A percentile compares a stretch with the other conserved stretches of the same genome.
Evolutionary conservation across 2,113 vertebrate species (phyloP).

Genomic region (Bos javanicus): DNA sequence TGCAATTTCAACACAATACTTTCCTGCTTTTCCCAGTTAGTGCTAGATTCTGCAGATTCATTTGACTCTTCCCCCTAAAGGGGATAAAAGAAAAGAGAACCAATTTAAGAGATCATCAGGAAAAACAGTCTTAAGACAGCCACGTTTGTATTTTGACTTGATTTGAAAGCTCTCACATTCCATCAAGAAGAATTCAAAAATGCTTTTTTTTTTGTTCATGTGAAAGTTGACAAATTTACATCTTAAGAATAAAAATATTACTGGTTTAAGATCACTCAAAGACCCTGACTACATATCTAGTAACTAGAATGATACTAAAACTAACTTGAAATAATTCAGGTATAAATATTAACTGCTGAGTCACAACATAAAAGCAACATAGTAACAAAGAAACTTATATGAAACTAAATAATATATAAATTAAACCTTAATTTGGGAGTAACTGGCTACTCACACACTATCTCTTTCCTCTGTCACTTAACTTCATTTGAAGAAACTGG

Average conservation of each 20-base stretch:
- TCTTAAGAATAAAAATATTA: not conserved
- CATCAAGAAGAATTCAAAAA: not conserved
- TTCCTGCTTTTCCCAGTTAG: slow-evolving; percentile 88
- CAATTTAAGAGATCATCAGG: not conserved
- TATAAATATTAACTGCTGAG: not conserved
- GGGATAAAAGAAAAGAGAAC: not conserved
- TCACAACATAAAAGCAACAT: not conserved
- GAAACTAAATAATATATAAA: not conserved
- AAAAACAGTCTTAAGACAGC: not conserved
- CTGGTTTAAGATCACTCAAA: not conserved
- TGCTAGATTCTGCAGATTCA: slow-evolving; percentile 77
- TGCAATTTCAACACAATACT: slow-evolving; percentile 89
- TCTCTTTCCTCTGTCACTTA: not conserved
- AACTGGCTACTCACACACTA: not conserved
- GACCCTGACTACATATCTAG: not conserved
- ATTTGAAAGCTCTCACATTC: not conserved
- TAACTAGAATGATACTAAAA: not conserved
- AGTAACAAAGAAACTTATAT: not conserved
- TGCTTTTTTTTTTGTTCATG: not conserved
- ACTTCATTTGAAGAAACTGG: not conserved
- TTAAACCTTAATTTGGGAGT: not conserved
- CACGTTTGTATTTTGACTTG: not conserved
- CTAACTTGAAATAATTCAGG: not conserved
- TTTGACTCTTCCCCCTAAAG: slow-evolving; percentile 75
- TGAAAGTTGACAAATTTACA: not conserved